Conservation (phyloP, 2,888 invertebrate genomes). For the Mythimna pallens region DNA sequence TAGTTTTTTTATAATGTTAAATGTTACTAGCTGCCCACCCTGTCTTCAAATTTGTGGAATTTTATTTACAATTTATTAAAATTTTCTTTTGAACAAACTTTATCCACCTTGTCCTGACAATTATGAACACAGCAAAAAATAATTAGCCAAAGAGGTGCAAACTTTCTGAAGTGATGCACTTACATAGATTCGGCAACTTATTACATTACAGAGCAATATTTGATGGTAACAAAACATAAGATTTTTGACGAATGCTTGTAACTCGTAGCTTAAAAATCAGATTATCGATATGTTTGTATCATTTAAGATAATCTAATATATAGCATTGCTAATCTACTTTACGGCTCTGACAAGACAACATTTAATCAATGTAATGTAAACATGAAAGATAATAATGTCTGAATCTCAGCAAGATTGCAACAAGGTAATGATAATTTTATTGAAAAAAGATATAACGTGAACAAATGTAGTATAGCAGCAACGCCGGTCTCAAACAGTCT, state of each 20-base stretch:
- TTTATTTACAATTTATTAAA: no score
- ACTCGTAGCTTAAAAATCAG: neutral
- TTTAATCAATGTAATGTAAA: conserved; percentile 35
- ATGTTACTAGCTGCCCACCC: no score
- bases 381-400: conserved; percentile 34
- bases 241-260: no score
- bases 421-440: conserved; percentile 44
- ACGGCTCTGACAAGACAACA: neutral
- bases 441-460: conserved; percentile 17
- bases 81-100: no score
- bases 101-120: no score
- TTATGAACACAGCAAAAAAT: neutral
- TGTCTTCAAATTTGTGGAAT: no score
- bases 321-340: neutral
- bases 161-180: no score
- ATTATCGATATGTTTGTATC: neutral
- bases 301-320: neutral
- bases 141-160: neutral
- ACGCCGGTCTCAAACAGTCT: conserved; percentile 16
- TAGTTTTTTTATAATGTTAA: no score
- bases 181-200: no score
- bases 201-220: neutral
- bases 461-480: neutral
- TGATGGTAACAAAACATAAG: neutral
- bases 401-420: conserved; percentile 12